Percentiles rank a stretch among this genome's conserved stretches.
Evolutionary conservation across 1,140 invertebrate genomes (phyloP).

Genomic region (Linepithema humile): DNA sequence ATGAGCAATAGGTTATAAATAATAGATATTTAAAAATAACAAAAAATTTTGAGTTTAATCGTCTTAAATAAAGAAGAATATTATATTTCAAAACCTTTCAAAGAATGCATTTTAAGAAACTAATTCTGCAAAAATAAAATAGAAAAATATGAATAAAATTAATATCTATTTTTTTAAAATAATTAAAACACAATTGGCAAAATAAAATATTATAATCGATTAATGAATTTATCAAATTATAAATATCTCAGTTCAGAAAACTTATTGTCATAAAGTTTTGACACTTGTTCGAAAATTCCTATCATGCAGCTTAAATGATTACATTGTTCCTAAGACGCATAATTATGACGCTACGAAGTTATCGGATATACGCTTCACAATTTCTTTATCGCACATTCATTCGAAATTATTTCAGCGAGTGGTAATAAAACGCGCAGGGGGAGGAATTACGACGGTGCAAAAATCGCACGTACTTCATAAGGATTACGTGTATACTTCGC

Average conservation of each 20-base stretch:
- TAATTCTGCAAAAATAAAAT: background rate
- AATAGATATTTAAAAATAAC: too few relatives aligned
- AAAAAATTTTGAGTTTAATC: background rate
- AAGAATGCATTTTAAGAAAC: background rate
- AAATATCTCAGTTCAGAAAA: background rate
- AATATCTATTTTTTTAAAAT: too few relatives aligned
- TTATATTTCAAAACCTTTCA: background rate
- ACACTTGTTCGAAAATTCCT: background rate
- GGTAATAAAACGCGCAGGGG: background rate
- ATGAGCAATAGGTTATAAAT: background rate
- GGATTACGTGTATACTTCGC: constrained; percentile 12
- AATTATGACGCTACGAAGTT: background rate
- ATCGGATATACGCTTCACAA: background rate
- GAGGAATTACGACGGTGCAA: background rate
- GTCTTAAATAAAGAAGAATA: background rate
- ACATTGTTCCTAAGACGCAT: background rate
- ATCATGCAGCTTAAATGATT: background rate
- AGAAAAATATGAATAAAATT: background rate
- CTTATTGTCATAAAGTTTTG: background rate
- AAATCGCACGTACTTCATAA: constrained; percentile 14
- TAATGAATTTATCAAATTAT: too few relatives aligned
- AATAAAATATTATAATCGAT: too few relatives aligned
- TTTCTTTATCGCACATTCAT: background rate
- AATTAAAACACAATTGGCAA: too few relatives aligned
- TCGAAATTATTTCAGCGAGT: background rate